Conservation (phyloP, 2,113 vertebrate species). For the Nycticryphes semicollaris region DNA sequence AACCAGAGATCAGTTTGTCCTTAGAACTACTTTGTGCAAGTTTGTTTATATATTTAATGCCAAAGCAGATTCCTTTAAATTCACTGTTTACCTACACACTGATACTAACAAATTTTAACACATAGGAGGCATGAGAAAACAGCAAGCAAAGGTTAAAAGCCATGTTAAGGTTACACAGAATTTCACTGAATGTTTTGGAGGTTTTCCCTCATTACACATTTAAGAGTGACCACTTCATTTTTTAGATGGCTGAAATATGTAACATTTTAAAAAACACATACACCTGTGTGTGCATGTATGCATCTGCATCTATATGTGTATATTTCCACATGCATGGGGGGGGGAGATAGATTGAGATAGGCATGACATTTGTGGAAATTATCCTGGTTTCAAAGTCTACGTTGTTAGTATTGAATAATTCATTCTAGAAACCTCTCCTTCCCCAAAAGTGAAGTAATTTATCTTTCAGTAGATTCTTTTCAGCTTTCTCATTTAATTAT, state of each 20-base stretch:
- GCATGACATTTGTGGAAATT: not conserved
- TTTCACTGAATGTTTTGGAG: not conserved
- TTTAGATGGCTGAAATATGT: not conserved
- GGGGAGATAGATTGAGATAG: not conserved
- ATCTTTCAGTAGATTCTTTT: conserved; percentile 30
- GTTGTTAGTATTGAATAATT: not conserved
- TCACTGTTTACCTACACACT: not conserved
- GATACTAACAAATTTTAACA: not conserved
- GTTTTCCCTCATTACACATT: not conserved
- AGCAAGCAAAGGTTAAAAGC: not conserved
- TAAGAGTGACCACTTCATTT: not conserved
- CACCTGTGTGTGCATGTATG: not conserved
- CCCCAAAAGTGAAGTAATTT: not conserved
- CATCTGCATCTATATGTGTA: not conserved
- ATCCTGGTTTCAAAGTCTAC: not conserved
- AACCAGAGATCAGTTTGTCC: not conserved
- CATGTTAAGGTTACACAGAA: not conserved
- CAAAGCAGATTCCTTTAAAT: not conserved
- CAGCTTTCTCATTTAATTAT: conserved; percentile 35
- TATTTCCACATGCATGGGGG: not conserved
- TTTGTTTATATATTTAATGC: not conserved
- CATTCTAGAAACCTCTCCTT: conserved; percentile 20
- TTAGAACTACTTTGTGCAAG: not conserved
- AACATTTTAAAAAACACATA: not conserved
- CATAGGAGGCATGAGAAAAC: not conserved